A percentile compares a stretch with the other conserved stretches of the same genome.
phyloP scores from a whole-genome alignment of 2,888 invertebrate species.

The Drosophila greeni region DNA sequence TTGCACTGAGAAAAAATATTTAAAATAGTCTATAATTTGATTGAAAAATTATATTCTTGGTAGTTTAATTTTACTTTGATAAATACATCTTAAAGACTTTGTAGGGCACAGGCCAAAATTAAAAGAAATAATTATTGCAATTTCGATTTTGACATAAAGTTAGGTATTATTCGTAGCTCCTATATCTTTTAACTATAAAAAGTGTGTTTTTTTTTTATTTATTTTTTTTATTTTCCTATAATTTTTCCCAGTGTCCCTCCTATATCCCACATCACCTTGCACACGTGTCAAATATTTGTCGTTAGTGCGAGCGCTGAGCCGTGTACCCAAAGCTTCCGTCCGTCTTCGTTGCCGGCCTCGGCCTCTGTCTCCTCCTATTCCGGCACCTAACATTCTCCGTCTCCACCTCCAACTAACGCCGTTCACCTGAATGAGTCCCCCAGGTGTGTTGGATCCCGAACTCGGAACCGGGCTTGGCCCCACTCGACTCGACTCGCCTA shows the following conservation, averaged over 20 bases:
- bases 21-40: too few species aligned
- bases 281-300: conserved; percentile 70
- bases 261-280: conserved; percentile 2
- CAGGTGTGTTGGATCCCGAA: conserved; percentile 31
- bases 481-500: not conserved
- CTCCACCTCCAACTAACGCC: conserved; percentile 7
- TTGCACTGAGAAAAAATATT: not conserved
- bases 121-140: too few species aligned
- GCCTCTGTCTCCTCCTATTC: conserved; percentile 9
- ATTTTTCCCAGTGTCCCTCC: not conserved
- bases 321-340: conserved; percentile 47
- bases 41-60: too few species aligned
- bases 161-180: too few species aligned
- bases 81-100: too few species aligned
- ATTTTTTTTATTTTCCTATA: not conserved
- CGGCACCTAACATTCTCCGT: conserved; percentile 1
- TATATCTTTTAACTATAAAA: not conserved
- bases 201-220: not conserved
- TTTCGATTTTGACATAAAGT: too few species aligned
- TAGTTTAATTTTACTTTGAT: too few species aligned
- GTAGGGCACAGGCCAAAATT: too few species aligned
- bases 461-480: conserved; percentile 1
- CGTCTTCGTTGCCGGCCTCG: conserved; percentile 45
- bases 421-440: conserved; percentile 58
- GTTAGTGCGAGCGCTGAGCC: conserved; percentile 47